Base-by-base conservation (phyloP, 2,797 vertebrate genomes). In the Chaetophractus vellerosus region DNA sequence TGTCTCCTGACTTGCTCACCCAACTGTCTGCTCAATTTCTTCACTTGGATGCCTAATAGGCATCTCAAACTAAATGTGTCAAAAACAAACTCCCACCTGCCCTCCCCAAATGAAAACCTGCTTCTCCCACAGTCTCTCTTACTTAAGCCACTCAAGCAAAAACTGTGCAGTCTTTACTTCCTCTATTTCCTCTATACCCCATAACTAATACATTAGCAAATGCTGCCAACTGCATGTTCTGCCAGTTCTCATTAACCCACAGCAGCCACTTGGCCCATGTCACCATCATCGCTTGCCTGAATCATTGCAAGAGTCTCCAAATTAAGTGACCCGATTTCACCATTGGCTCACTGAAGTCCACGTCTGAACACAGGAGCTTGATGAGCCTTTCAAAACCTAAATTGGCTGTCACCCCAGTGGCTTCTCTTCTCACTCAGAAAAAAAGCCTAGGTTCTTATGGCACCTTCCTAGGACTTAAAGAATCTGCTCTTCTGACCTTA, bases 41-140 rank as follows among this genome's bases (percentile, higher is more conserved):
- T 66, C 45, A 88, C 38, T 12, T 79, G 52, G 31, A 75, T 41
- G 5, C 64, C 50, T 74, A 36, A 66, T 75, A 72, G 15, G 28
- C 18, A 48, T 82, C 61, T 85, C 86, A 92, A 68, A 92, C 15
- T 9, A 74, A 80, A 63, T n/a, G 10, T 83, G 26, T 92, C 66
- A 64, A 92, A 91, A 83, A 12, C 41, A 50, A 90, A 78, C 33
- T 72, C 31, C 24, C 78, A 55, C 38, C 12, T n/a, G 33, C n/a
- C 10, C 59, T 71, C 8, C 3, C 19, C 31, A 0, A 89, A 59
- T 0, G 33, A 64, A 3, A 52, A 33, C 6, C 3, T 28, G 8
- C 4, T 74, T 80, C 48, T 74, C 23, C 38, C 41, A 52, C 0
- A 23, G 33, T 50, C 50, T 63, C 48, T 76, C 64, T 92, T 52